A percentile compares a stretch with the other conserved stretches of the same genome.
These are phyloP conservation scores for Eclectus roratus DNA, from an alignment of 2,113 vertebrate species.

Conservation along the genomic window DNA sequence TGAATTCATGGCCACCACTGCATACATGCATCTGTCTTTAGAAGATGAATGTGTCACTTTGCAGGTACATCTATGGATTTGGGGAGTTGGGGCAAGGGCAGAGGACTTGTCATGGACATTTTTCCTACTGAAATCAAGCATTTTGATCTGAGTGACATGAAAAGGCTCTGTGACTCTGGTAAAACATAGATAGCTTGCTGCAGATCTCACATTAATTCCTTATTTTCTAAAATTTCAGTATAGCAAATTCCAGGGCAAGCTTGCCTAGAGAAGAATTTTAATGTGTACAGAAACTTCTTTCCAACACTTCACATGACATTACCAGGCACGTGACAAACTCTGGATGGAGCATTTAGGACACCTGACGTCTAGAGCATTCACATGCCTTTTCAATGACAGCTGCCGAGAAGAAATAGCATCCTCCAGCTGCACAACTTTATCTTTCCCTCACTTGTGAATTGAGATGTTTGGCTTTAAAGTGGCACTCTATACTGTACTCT, in stretches of 20 bases:
- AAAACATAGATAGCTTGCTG: neutral
- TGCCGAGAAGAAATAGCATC: conserved; percentile 73
- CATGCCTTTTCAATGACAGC: conserved; percentile 72
- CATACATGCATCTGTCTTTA: neutral
- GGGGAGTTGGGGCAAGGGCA: neutral
- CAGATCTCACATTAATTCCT: neutral
- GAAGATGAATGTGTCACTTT: neutral
- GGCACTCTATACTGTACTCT: conserved; percentile 67
- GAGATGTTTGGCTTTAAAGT: conserved; percentile 73
- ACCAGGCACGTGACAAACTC: conserved; percentile 52
- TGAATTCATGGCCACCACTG: neutral
- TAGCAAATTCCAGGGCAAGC: neutral
- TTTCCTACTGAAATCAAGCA: neutral
- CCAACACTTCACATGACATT: conserved; percentile 56
- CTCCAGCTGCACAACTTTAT: conserved; percentile 76
- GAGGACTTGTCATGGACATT: neutral
- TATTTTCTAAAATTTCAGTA: neutral
- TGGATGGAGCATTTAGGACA: conserved; percentile 66
- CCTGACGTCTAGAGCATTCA: conserved; percentile 71
- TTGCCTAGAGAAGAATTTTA: neutral
- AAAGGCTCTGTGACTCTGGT: neutral
- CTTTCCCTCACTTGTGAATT: conserved; percentile 70
- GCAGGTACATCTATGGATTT: neutral
- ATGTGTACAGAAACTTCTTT: neutral
- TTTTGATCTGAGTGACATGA: neutral